Percentiles rank a stretch among this genome's conserved stretches.
Conservation (phyloP, 2,888 invertebrate genomes). For the Ecliptopera silaceata region DNA sequence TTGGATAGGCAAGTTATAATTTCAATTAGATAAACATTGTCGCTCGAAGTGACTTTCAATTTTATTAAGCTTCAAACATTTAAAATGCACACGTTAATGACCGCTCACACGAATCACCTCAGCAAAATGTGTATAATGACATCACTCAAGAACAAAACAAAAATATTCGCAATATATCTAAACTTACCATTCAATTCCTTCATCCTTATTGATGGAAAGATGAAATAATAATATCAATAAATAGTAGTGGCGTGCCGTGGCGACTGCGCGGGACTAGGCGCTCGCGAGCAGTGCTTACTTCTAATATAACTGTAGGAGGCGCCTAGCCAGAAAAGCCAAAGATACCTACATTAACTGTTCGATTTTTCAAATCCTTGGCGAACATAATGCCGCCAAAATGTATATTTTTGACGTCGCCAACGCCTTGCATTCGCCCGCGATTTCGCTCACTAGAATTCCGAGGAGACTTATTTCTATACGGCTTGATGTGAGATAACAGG, state of each 20-base stretch:
- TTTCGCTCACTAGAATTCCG: too few species aligned
- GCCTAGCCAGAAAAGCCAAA: slow-evolving; percentile 25
- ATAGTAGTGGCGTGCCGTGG: slow-evolving; percentile 15
- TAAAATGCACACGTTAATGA: too few species aligned
- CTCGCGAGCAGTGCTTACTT: slow-evolving; percentile 31
- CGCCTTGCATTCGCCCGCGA: neutral
- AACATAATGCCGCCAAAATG: neutral
- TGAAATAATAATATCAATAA: neutral
- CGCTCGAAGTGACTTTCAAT: too few species aligned
- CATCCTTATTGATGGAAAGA: slow-evolving; percentile 30
- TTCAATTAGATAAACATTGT: too few species aligned
- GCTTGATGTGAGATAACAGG: too few species aligned
- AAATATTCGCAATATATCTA: neutral
- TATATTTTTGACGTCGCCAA: too few species aligned
- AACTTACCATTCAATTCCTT: slow-evolving; percentile 46
- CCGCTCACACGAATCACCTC: too few species aligned
- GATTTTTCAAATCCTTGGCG: slow-evolving; percentile 2
- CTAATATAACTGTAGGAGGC: slow-evolving; percentile 39
- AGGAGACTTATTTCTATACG: too few species aligned
- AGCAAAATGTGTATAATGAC: slow-evolving; percentile 1
- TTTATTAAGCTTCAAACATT: too few species aligned
- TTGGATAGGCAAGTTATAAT: too few species aligned
- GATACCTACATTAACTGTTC: slow-evolving; percentile 22
- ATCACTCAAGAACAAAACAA: slow-evolving; percentile 3
- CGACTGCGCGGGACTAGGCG: slow-evolving; percentile 41